Percentiles rank a stretch among this genome's conserved stretches.
These are phyloP conservation scores for Cerceris ruficornis DNA, from an alignment of 2,888 invertebrate species.

Conservation along the genomic window DNA sequence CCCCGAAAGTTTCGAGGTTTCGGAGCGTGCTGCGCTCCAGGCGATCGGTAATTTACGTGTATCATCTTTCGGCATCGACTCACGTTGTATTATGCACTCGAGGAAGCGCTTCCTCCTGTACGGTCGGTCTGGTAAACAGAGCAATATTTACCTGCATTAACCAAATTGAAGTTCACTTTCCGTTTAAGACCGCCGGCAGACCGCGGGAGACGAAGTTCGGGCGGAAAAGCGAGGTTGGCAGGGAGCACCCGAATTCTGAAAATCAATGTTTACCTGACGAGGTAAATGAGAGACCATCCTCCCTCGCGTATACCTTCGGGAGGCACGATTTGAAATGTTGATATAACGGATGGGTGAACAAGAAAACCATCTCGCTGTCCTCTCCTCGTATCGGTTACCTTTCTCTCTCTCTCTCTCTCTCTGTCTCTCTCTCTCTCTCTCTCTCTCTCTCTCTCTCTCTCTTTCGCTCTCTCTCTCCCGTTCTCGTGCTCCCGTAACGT, in stretches of 20 bases:
- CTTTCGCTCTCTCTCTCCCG: constrained; percentile 4
- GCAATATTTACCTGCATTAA: constrained; percentile 18
- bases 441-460: neutral
- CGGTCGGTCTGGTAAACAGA: constrained; percentile 8
- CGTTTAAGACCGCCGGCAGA: neutral
- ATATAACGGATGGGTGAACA: constrained; percentile 61
- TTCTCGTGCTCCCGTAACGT: constrained; percentile 29
- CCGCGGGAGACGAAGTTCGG: constrained; percentile 41
- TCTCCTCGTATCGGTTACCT: constrained; percentile 2
- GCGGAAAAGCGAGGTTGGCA: constrained; percentile 28
- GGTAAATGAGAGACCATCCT: constrained; percentile 45
- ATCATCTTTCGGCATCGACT: constrained; percentile 29
- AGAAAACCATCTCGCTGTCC: constrained; percentile 56
- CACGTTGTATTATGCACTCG: neutral
- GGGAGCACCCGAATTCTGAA: constrained; percentile 51
- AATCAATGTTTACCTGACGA: constrained; percentile 57
- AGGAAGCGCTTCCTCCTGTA: neutral
- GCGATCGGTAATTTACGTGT: constrained; percentile 36
- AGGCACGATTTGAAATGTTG: constrained; percentile 54
- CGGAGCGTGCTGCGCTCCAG: neutral
- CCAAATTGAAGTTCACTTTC: constrained; percentile 34
- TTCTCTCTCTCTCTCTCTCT: constrained; percentile 11
- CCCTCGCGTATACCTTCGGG: constrained; percentile 40
- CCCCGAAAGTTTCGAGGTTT: too few relatives aligned
- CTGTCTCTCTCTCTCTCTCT: constrained; percentile 12